Percentiles rank a stretch among this genome's conserved stretches.
phyloP scores from a whole-genome alignment of 2,113 vertebrate genomes.

The Nannobrachium achirus region DNA sequence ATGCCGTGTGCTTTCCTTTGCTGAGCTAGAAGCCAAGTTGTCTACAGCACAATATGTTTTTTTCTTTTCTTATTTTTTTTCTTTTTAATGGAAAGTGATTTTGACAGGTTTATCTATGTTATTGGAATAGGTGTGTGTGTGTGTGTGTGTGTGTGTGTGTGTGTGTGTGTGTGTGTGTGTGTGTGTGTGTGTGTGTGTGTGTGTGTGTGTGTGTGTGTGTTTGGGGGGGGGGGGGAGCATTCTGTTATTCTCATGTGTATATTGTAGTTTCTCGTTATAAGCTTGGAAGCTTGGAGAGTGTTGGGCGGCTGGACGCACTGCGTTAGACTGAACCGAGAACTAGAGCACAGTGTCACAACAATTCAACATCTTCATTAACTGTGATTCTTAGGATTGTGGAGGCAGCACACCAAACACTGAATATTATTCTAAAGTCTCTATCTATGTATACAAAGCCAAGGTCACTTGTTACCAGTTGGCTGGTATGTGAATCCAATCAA shows the following conservation, averaged over 20 bases:
- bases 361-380: slow-evolving; percentile 54
- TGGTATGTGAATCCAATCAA: background rate
- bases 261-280: no score
- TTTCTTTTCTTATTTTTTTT: no score
- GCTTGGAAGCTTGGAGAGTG: slow-evolving; percentile 16
- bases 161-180: no score
- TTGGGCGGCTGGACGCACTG: slow-evolving; percentile 13
- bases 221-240: no score
- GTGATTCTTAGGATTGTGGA: slow-evolving; percentile 13
- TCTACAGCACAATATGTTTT: background rate
- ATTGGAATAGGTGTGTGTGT: no score
- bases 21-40: background rate
- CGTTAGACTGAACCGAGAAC: slow-evolving; percentile 27
- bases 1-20: background rate
- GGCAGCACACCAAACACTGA: slow-evolving; percentile 18
- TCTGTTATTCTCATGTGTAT: no score
- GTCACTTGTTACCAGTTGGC: slow-evolving; percentile 1
- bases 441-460: slow-evolving; percentile 26
- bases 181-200: no score
- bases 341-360: slow-evolving; percentile 50
- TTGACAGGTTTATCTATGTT: no score
- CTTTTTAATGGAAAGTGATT: background rate
- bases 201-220: no score
- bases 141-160: no score
- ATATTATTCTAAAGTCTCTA: slow-evolving; percentile 10